These are phyloP conservation scores for Circaetus gallicus DNA, from an alignment of 2,113 vertebrate species.

Conservation along the genomic window DNA sequence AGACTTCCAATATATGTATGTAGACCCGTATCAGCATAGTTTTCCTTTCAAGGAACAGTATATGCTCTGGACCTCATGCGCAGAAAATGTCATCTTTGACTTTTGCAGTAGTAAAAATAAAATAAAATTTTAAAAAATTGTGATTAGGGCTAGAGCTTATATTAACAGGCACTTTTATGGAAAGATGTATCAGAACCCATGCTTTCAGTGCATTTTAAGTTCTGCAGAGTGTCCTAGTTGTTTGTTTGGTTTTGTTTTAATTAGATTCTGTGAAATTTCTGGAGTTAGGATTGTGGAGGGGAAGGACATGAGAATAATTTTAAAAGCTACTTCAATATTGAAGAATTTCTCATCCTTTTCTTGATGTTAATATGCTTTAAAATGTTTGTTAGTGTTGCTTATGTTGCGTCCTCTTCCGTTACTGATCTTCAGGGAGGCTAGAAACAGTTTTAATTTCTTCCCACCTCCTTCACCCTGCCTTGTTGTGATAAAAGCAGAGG, in stretches of 20 bases:
- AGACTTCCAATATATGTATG: neutral
- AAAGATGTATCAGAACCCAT: neutral
- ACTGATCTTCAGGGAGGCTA: neutral
- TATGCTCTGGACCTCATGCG: neutral
- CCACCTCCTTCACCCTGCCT: neutral
- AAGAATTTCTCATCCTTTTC: neutral
- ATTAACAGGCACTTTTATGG: neutral
- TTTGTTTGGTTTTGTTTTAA: neutral
- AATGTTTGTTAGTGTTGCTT: neutral
- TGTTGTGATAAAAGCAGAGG: neutral
- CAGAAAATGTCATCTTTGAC: neutral
- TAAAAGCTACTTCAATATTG: neutral
- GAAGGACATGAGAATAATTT: neutral
- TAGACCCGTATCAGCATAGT: neutral
- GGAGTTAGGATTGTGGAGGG: neutral
- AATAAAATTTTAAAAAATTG: neutral
- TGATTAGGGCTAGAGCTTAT: neutral
- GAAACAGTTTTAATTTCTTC: neutral
- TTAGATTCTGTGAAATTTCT: neutral
- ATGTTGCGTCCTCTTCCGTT: neutral
- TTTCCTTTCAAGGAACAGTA: neutral
- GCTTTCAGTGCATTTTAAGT: neutral
- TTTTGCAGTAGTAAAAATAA: neutral
- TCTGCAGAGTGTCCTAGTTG: neutral
- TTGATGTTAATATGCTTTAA: neutral